Conservation (phyloP, 2,113 vertebrate genomes). For the Rhizomys pruinosus region DNA sequence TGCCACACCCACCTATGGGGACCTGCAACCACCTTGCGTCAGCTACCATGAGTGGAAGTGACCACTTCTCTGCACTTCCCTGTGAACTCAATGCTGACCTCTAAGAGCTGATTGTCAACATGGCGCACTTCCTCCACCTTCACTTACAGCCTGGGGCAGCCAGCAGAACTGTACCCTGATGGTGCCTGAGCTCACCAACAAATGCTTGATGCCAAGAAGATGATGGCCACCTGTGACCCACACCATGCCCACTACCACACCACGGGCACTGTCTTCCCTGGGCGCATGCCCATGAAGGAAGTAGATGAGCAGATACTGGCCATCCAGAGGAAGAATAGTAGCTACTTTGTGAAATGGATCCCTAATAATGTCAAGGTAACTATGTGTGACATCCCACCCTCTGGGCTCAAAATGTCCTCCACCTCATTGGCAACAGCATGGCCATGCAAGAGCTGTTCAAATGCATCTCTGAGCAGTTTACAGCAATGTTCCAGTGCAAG, state of each 20-base stretch:
- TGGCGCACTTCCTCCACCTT: slow-evolving; percentile 92
- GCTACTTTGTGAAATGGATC: slow-evolving; percentile 99
- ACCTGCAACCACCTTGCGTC: slow-evolving; percentile 93
- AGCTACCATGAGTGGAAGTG: slow-evolving; percentile 91
- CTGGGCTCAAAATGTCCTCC: slow-evolving; percentile 95
- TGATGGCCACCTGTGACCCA: slow-evolving; percentile 93
- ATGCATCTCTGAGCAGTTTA: no score
- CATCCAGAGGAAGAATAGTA: slow-evolving; percentile 98
- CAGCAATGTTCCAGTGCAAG: no score
- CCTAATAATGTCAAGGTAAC: slow-evolving; percentile 98
- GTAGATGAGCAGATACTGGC: no score
- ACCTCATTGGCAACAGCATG: slow-evolving; percentile 97
- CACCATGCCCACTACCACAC: slow-evolving; percentile 93
- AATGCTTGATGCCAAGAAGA: slow-evolving; percentile 93
- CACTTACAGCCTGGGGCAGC: slow-evolving; percentile 90
- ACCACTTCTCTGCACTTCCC: slow-evolving; percentile 92
- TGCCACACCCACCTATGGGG: slow-evolving; percentile 92
- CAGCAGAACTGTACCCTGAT: no score
- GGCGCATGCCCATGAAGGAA: slow-evolving; percentile 94
- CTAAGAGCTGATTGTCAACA: slow-evolving; percentile 91
- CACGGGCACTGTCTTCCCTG: slow-evolving; percentile 90
- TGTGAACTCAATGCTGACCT: slow-evolving; percentile 90
- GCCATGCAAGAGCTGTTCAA: slow-evolving; percentile 99
- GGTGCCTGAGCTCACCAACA: slow-evolving; percentile 92
- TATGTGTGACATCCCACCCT: slow-evolving; percentile 96